Evolutionary conservation across 2,113 vertebrate species (phyloP), one percentile per base, ranked within the genome.

Genomic region (Dinomys branickii): DNA sequence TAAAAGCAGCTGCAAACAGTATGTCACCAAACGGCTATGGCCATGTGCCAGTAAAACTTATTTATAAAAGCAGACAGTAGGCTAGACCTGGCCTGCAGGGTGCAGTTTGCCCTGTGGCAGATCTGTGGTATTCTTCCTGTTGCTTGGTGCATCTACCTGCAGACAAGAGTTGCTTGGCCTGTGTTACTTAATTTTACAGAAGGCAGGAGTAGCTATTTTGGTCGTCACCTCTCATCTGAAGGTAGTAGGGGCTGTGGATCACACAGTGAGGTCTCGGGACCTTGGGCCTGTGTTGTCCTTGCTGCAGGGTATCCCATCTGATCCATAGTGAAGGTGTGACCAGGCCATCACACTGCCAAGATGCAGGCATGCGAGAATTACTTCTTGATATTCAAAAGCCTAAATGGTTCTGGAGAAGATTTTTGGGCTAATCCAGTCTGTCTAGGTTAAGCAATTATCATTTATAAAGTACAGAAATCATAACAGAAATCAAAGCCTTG

Each of bases 251-350:
- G 33, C 38, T 84, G 2, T 10, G 52, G 30, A 11, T 41, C 33
- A 7, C 73, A 10, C 11, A 17, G 63, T 20, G 2, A 0, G 0
- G 11, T 14, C 59, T 73, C 16, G 0, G 20, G 6, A n/a, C 30
- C 26, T 30, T 33, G 16, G 41, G 26, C 35, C 24, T 35, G 5
- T 38, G 33, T 9, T 58, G 44, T 71, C 33, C 69, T 19, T 9
- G 35, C 26, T 2, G 14, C 19, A 0, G 63, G 61, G 24, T 50
- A 20, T 24, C 47, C 35, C 38, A 1, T 22, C 1, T n/a, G 69
- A 19, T n/a, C 28, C 14, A 13, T 3, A 22, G 59, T 52, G 11
- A 7, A 33, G 50, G 58, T 22, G 19, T 33, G 22, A 8, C n/a
- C 2, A 65, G 73, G 28, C 67, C 89, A 83, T 91, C 56, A 50